phyloP scores from a whole-genome alignment of 2,797 vertebrate species.

The Sebastes iracundus region DNA sequence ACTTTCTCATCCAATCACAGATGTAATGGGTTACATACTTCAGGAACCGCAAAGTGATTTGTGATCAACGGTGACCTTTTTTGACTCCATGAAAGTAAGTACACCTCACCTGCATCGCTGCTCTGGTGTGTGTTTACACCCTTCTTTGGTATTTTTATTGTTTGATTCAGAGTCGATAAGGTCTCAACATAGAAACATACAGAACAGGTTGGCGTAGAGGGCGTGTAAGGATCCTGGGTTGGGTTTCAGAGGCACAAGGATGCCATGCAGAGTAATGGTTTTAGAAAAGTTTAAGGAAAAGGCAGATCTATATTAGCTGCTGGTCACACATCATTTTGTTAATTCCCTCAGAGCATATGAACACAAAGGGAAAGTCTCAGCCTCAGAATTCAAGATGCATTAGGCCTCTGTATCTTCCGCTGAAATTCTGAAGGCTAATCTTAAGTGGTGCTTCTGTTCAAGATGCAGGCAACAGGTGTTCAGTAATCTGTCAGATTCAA shows the following conservation, averaged over 20 bases:
- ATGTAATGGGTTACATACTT: conserved; percentile 18
- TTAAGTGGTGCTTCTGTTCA: conserved; percentile 17
- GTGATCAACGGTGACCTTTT: conserved; percentile 14
- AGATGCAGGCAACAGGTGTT: conserved; percentile 37
- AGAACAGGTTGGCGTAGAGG: neutral
- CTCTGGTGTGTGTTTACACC: neutral
- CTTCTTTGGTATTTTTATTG: neutral
- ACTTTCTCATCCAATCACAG: conserved; percentile 33
- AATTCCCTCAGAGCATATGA: neutral
- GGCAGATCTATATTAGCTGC: neutral
- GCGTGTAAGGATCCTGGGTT: neutral
- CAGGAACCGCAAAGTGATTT: conserved; percentile 20
- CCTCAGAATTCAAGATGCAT: neutral
- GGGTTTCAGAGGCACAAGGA: neutral
- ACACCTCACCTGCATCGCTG: neutral
- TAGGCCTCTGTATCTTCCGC: neutral
- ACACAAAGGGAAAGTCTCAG: neutral
- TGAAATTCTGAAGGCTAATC: conserved; percentile 3
- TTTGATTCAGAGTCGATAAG: neutral
- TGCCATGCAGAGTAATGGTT: neutral
- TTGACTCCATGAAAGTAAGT: neutral
- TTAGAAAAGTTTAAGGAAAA: neutral
- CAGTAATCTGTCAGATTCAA: conserved; percentile 29
- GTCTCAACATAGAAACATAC: neutral
- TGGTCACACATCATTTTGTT: neutral